Conservation (phyloP, 1,140 invertebrate genomes). For the Odontomachus brunneus region DNA sequence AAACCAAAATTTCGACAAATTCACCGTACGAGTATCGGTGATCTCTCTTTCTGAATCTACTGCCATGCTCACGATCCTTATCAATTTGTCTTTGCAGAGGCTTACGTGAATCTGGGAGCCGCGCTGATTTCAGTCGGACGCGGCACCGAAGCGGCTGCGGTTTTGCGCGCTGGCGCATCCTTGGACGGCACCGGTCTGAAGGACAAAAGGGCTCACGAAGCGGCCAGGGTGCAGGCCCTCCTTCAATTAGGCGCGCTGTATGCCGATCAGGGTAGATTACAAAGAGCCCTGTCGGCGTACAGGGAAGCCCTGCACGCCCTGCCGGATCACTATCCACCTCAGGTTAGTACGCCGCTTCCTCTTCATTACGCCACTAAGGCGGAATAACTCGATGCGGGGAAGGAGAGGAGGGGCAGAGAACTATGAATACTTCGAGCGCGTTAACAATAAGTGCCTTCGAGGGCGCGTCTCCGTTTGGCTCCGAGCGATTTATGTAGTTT, state of each 20-base stretch:
- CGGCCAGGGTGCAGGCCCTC: conserved; percentile 95
- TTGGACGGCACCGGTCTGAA: conserved; percentile 95
- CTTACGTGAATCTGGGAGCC: conserved; percentile 97
- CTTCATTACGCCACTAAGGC: conserved; percentile 65
- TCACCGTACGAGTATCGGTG: background rate
- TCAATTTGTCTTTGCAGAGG: conserved; percentile 90
- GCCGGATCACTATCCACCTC: conserved; percentile 92
- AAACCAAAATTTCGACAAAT: background rate
- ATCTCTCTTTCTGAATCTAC: background rate
- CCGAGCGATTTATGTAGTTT: conserved; percentile 45
- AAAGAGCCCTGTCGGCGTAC: conserved; percentile 95
- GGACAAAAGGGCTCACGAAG: conserved; percentile 95
- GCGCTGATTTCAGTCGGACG: conserved; percentile 93
- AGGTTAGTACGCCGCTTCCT: conserved; percentile 86
- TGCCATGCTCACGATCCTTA: conserved; percentile 56
- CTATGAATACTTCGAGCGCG: conserved; percentile 42
- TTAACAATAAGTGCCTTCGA: conserved; percentile 34
- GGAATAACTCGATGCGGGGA: conserved; percentile 38
- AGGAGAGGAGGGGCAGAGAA: conserved; percentile 32
- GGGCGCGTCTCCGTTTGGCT: conserved; percentile 28
- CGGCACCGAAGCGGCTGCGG: conserved; percentile 93
- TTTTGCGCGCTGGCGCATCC: conserved; percentile 92
- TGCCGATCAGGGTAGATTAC: conserved; percentile 93
- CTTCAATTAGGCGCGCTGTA: conserved; percentile 96
- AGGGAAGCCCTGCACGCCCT: conserved; percentile 93